Conservation (phyloP, 2,888 invertebrate genomes). For the Lasioglossum vierecki region DNA sequence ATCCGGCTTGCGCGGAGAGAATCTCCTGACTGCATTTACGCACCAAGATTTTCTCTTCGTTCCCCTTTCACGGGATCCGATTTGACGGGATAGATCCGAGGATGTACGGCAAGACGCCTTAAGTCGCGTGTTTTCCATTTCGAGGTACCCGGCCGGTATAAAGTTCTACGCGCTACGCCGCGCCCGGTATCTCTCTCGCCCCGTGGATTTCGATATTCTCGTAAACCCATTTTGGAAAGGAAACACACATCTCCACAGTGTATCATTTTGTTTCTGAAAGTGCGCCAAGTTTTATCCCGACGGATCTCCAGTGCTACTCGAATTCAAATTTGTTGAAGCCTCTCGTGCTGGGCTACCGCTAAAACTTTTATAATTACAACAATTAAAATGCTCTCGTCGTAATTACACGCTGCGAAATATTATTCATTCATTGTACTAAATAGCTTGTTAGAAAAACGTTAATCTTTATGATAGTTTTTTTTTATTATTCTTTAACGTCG, state of each 20-base stretch:
- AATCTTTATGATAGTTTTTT: too few species aligned
- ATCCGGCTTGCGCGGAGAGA: not conserved
- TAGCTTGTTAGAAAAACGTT: not conserved
- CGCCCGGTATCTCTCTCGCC: not conserved
- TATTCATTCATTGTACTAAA: not conserved
- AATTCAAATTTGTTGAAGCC: not conserved
- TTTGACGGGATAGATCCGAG: not conserved
- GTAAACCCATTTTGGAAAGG: not conserved
- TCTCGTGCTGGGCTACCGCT: not conserved
- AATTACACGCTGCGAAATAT: not conserved
- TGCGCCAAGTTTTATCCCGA: not conserved
- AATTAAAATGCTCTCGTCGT: not conserved
- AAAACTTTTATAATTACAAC: not conserved
- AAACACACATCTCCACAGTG: not conserved
- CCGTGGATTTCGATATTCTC: not conserved
- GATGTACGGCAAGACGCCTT: not conserved
- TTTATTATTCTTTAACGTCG: too few species aligned
- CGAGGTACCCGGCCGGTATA: not conserved
- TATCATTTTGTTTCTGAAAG: not conserved
- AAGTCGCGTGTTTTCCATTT: constrained; percentile 5
- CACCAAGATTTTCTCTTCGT: not conserved
- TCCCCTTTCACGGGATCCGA: not conserved
- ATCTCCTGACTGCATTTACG: not conserved
- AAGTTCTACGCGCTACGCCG: not conserved
- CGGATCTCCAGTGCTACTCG: not conserved